Conservation (phyloP, 2,888 invertebrate genomes). For the Ormyrus pomaceus region DNA sequence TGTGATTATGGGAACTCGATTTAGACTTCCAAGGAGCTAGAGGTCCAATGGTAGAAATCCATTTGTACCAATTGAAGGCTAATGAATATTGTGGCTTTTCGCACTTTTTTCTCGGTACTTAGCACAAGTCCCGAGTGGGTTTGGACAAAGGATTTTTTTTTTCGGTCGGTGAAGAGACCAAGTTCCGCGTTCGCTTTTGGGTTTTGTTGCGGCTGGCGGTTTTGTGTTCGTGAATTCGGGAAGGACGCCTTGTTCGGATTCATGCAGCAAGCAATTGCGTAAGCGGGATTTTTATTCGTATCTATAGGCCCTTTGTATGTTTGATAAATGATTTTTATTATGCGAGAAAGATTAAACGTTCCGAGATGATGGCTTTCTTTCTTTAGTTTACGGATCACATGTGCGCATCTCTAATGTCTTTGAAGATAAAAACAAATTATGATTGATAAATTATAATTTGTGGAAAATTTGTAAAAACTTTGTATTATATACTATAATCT, state of each 20-base stretch:
- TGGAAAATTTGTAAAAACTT: no score
- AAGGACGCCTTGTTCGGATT: background rate
- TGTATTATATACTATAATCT: no score
- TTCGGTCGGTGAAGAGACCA: no score
- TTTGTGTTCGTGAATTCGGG: background rate
- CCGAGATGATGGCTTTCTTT: no score
- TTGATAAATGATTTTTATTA: constrained; percentile 40
- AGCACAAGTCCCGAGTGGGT: no score
- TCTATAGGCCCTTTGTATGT: constrained; percentile 8
- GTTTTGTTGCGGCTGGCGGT: background rate
- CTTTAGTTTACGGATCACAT: no score
- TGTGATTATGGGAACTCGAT: background rate
- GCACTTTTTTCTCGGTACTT: no score
- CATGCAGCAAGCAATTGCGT: background rate
- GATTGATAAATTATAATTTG: no score
- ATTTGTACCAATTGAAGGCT: constrained; percentile 38
- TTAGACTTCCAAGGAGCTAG: no score
- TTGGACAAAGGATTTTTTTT: no score
- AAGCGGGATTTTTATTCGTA: background rate
- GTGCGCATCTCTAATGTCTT: no score
- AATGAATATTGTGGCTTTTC: constrained; percentile 6
- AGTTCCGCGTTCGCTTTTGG: background rate
- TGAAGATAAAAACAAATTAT: no score
- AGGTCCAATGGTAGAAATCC: constrained; percentile 9
- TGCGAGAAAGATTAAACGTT: constrained; percentile 22